Percentiles rank a stretch among this genome's conserved stretches.
These are phyloP conservation scores for Amblyopsis hoosieri DNA, from an alignment of 2,797 vertebrate genomes.

Conservation along the genomic window DNA sequence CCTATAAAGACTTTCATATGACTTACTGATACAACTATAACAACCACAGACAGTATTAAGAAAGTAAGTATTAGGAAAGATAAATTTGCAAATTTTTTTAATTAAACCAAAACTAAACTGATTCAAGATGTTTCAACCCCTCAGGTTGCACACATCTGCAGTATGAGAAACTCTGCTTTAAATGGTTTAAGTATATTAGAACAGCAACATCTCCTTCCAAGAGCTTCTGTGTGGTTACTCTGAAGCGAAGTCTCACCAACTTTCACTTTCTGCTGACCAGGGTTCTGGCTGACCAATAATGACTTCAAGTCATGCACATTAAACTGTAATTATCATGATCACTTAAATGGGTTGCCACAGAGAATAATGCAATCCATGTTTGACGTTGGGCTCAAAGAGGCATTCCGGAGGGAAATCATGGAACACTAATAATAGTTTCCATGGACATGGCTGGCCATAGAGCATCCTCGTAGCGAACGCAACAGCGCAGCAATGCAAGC, in stretches of 20 bases:
- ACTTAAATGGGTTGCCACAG: slow-evolving; percentile 58
- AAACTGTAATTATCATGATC: slow-evolving; percentile 61
- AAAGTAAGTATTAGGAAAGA: too few relatives aligned
- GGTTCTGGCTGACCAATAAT: slow-evolving; percentile 25
- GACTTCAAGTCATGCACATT: slow-evolving; percentile 54
- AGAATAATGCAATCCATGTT: slow-evolving; percentile 61
- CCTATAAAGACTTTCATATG: too few relatives aligned
- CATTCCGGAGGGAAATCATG: slow-evolving; percentile 50
- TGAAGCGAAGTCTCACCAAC: slow-evolving; percentile 46
- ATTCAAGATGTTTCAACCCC: too few relatives aligned
- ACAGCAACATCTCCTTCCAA: slow-evolving; percentile 36
- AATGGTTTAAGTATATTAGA: slow-evolving; percentile 24
- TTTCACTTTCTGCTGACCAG: slow-evolving; percentile 27
- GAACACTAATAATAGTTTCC: slow-evolving; percentile 78
- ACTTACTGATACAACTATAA: too few relatives aligned
- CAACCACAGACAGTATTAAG: too few relatives aligned
- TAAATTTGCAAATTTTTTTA: too few relatives aligned
- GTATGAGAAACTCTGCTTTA: too few relatives aligned
- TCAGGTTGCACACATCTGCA: too few relatives aligned
- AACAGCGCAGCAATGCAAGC: slow-evolving; percentile 53
- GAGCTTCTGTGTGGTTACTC: slow-evolving; percentile 44
- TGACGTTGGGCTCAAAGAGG: slow-evolving; percentile 52
- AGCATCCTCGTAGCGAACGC: slow-evolving; percentile 52
- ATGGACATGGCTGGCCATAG: slow-evolving; percentile 67
- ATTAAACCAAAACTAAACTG: too few relatives aligned